phyloP scores from a whole-genome alignment of 2,888 invertebrate species.

The Patella depressa region DNA sequence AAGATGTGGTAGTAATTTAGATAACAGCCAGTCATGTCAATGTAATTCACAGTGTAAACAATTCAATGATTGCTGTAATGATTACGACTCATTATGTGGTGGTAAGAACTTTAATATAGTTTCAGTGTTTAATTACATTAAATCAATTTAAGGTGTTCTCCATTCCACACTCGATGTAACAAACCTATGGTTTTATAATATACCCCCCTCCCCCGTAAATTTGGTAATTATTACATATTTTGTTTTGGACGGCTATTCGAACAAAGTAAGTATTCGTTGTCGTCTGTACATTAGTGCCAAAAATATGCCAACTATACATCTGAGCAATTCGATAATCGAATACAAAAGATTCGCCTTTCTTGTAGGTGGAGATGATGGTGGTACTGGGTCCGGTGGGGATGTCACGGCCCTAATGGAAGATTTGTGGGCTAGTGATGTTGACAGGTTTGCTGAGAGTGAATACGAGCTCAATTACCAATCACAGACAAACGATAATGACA shows the following conservation, averaged over 20 bases:
- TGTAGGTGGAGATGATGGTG: not conserved
- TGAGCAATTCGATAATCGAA: too few relatives aligned
- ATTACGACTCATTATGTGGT: constrained; percentile 17
- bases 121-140: too few relatives aligned
- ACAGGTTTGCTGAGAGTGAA: constrained; percentile 34
- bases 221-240: too few relatives aligned
- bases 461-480: constrained; percentile 38
- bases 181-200: too few relatives aligned
- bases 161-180: too few relatives aligned
- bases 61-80: constrained; percentile 22
- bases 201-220: too few relatives aligned
- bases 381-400: constrained; percentile 19
- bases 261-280: too few relatives aligned
- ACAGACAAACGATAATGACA: constrained; percentile 25
- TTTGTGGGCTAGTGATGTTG: constrained; percentile 46
- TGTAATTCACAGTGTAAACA: constrained; percentile 17
- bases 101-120: not conserved
- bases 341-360: too few relatives aligned
- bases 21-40: constrained; percentile 19
- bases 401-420: constrained; percentile 37
- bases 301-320: too few relatives aligned
- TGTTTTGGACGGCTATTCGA: too few relatives aligned
- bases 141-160: too few relatives aligned
- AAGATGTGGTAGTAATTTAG: constrained; percentile 12
- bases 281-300: too few relatives aligned